phyloP scores from a whole-genome alignment of 2,888 invertebrate genomes.

The Heliconius sara region DNA sequence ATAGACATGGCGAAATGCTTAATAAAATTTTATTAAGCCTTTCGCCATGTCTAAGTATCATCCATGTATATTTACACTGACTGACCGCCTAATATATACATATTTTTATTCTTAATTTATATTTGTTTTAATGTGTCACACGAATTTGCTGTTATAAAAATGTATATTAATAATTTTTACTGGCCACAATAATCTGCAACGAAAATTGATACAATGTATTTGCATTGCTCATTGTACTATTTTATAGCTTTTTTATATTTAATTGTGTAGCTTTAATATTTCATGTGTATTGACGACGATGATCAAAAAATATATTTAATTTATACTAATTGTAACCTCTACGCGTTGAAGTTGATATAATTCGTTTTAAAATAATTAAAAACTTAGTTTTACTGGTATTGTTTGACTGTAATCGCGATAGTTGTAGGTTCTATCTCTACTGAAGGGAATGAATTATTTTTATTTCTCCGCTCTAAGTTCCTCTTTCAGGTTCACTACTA shows the following conservation, averaged over 20 bases:
- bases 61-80: no score
- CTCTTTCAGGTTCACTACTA: no score
- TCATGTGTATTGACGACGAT: conserved; percentile 11
- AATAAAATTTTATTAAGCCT: no score
- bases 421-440: no score
- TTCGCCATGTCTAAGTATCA: background rate
- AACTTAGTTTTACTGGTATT: background rate
- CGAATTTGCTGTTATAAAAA: background rate
- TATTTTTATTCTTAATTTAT: background rate
- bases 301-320: conserved; percentile 13
- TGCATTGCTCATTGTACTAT: conserved; percentile 29
- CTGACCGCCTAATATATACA: background rate
- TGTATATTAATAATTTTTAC: background rate
- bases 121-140: background rate
- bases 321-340: background rate
- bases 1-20: no score
- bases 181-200: background rate
- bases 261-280: conserved; percentile 30
- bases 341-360: background rate
- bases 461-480: no score
- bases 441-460: no score
- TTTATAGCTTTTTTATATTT: conserved; percentile 26
- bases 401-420: background rate
- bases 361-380: background rate
- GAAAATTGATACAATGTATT: background rate